A percentile compares a stretch with the other conserved stretches of the same genome.
These are phyloP conservation scores for Pandemis corylana DNA, from an alignment of 2,888 invertebrate species.

Conservation along the genomic window DNA sequence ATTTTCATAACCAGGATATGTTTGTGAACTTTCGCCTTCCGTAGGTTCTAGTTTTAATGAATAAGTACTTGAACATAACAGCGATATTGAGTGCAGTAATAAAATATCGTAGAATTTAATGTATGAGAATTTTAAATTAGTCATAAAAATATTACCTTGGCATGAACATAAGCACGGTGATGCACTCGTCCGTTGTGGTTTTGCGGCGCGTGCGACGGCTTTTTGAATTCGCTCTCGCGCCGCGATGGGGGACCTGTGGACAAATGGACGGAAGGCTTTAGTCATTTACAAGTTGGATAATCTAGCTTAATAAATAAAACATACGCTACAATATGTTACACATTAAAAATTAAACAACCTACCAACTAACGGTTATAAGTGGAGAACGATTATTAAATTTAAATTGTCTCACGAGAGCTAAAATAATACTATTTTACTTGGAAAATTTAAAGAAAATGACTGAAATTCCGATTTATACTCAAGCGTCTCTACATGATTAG, in stretches of 20 bases:
- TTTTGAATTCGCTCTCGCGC: constrained; percentile 86
- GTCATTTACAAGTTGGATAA: neutral
- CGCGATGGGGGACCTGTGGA: constrained; percentile 79
- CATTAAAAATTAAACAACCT: too few species aligned
- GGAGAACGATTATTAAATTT: too few species aligned
- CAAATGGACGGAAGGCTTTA: constrained; percentile 49
- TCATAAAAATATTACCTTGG: constrained; percentile 61
- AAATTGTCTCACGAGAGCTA: too few species aligned
- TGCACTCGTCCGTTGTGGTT: constrained; percentile 80
- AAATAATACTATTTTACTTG: too few species aligned
- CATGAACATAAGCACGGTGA: constrained; percentile 74
- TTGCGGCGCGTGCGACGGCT: constrained; percentile 84
- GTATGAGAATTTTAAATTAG: too few species aligned
- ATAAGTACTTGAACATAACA: constrained; percentile 8
- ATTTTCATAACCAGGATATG: constrained; percentile 30
- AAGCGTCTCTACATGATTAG: too few species aligned
- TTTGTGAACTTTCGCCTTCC: constrained; percentile 16
- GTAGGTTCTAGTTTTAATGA: constrained; percentile 17
- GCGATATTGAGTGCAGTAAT: neutral
- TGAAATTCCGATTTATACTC: too few species aligned
- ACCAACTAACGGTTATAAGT: too few species aligned
- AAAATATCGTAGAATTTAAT: neutral
- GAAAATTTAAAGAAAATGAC: too few species aligned
- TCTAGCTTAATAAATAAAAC: neutral
- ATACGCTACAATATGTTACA: neutral